Evolutionary conservation across 2,888 invertebrate species (phyloP), one percentile per base, ranked within the genome.

Genomic region (Diloba caeruleocephala): DNA sequence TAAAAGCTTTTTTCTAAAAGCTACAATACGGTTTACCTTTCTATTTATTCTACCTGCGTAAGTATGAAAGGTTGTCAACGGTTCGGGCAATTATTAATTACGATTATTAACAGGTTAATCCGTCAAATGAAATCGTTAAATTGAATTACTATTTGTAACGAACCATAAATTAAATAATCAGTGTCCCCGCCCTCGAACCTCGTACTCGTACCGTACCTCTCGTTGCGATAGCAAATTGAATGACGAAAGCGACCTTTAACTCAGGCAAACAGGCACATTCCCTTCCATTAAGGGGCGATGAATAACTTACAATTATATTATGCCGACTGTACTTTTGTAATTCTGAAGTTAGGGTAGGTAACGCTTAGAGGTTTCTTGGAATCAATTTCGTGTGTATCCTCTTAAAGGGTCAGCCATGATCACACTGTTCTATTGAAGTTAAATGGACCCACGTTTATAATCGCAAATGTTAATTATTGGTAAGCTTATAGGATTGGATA

Each of bases 211-310:
- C n/a, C n/a, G 57, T 65, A 60, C 39, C 57, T 61, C 74, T 71
- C 56, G 48, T 60, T 48, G 23, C 45, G 54, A 63, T 74, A 71
- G 48, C 53, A 51, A 66, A 71, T 74, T 58, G 53, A 74, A 71
- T 51, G 28, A 71, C 52, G 53, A 63, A 74, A 60, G 51, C 50
- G 63, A 60, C 67, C 53, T 71, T 52, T 62, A 74, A 55, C 56
- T 65, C 43, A 46, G 14, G 50, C 48, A 60, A 66, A 72, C 60
- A 60, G 58, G 55, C 45, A 56, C 54, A 71, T 55, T 56, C 50
- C 67, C 68, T 53, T 56, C 49, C 34, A 67, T 50, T 59, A 69
- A 28, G 44, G 45, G n/a, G 25, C 36, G 31, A 67, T 59, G 59
- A 67, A 71, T 67, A 67, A 51, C 29, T 53, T 34, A 53, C 49